phyloP scores from a whole-genome alignment of 2,888 invertebrate species.

The Patella depressa region DNA sequence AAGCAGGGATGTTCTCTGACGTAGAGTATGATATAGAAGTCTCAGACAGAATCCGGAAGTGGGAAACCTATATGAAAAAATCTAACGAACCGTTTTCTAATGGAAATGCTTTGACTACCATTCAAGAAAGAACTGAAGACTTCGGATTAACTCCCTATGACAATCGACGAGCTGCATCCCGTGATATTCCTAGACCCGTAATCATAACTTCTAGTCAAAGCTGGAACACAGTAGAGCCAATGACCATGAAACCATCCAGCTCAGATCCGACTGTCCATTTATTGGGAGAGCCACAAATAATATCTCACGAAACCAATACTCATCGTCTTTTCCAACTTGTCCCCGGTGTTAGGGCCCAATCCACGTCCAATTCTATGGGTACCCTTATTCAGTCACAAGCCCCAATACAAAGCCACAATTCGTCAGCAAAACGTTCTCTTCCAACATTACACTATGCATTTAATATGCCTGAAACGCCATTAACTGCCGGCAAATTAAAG shows the following conservation, averaged over 20 bases:
- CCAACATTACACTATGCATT: background rate
- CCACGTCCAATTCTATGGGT: slow-evolving; percentile 27
- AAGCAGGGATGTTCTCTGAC: slow-evolving; percentile 64
- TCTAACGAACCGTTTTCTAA: slow-evolving; percentile 32
- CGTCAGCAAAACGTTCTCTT: background rate
- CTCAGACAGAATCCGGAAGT: slow-evolving; percentile 62
- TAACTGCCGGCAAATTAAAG: background rate
- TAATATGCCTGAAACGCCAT: background rate
- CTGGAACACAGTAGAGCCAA: slow-evolving; percentile 15
- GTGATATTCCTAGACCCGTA: background rate
- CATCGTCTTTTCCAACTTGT: slow-evolving; percentile 33
- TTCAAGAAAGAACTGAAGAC: slow-evolving; percentile 43
- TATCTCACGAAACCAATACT: slow-evolving; percentile 32
- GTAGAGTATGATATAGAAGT: slow-evolving; percentile 66
- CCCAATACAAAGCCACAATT: background rate
- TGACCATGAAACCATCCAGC: slow-evolving; percentile 25
- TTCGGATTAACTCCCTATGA: slow-evolving; percentile 1
- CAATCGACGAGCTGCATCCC: background rate
- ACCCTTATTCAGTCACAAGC: slow-evolving; percentile 19
- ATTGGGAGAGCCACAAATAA: slow-evolving; percentile 22
- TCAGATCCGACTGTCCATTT: slow-evolving; percentile 30
- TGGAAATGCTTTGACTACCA: slow-evolving; percentile 42
- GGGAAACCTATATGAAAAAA: slow-evolving; percentile 60
- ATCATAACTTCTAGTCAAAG: slow-evolving; percentile 15
- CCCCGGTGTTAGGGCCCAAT: slow-evolving; percentile 30